These are phyloP conservation scores for Rhinogobius similis DNA, from an alignment of 2,113 vertebrate genomes.

Conservation along the genomic window DNA sequence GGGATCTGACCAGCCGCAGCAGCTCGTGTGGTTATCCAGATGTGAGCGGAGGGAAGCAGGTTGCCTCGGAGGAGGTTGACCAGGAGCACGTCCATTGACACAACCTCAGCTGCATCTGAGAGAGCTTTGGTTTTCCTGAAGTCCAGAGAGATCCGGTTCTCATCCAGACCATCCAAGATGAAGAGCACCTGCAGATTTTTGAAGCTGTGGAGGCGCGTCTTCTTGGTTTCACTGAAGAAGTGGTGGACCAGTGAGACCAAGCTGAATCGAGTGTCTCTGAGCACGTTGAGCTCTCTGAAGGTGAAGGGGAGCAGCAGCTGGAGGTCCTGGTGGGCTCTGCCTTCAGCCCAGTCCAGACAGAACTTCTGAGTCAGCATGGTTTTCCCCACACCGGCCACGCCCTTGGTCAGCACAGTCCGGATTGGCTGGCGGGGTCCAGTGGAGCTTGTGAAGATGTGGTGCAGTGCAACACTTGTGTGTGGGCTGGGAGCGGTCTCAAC, in stretches of 20 bases:
- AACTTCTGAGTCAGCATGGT: slow-evolving; percentile 19
- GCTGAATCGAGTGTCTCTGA: slow-evolving; percentile 16
- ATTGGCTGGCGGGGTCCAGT: background rate
- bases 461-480: slow-evolving; percentile 12
- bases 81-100: slow-evolving; percentile 13
- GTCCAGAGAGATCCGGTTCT: slow-evolving; percentile 14
- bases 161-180: slow-evolving; percentile 19
- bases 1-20: too few relatives aligned
- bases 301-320: slow-evolving; percentile 23
- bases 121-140: slow-evolving; percentile 6
- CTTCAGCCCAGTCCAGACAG: too few relatives aligned
- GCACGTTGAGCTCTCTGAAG: slow-evolving; percentile 34
- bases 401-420: slow-evolving; percentile 6
- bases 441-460: slow-evolving; percentile 7
- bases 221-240: slow-evolving; percentile 24
- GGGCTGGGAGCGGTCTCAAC: background rate
- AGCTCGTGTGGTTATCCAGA: slow-evolving; percentile 26
- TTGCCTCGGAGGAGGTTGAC: slow-evolving; percentile 18
- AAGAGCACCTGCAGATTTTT: slow-evolving; percentile 19
- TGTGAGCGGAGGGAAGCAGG: slow-evolving; percentile 16
- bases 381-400: slow-evolving; percentile 17
- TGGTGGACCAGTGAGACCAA: slow-evolving; percentile 28
- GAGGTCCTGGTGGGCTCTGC: slow-evolving; percentile 25
- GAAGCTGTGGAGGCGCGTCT: slow-evolving; percentile 3
- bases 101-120: background rate